These are phyloP conservation scores for Nylanderia fulva DNA, from an alignment of 1,140 invertebrate species.

Conservation along the genomic window DNA sequence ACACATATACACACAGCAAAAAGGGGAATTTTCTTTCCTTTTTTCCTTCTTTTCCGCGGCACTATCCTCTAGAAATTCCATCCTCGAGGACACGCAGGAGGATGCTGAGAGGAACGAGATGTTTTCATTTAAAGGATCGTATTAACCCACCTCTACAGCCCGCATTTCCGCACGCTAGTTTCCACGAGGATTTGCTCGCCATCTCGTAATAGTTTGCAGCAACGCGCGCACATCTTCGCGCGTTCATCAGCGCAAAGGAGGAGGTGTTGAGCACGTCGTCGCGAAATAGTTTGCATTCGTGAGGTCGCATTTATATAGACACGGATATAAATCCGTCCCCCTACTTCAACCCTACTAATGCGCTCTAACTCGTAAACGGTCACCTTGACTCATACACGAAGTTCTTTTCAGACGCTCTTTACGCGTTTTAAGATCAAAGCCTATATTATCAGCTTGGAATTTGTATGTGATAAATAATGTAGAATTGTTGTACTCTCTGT, in stretches of 20 bases:
- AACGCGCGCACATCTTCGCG: background rate
- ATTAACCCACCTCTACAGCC: conserved; percentile 5
- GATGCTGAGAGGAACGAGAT: conserved; percentile 37
- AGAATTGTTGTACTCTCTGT: background rate
- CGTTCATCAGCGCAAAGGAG: conserved; percentile 43
- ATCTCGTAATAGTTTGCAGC: conserved; percentile 68
- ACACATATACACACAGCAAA: too few relatives aligned
- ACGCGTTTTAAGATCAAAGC: conserved; percentile 1
- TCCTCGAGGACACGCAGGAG: conserved; percentile 37
- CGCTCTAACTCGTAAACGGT: conserved; percentile 30
- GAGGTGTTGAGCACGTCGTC: conserved; percentile 26
- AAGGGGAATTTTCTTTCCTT: conserved; percentile 25
- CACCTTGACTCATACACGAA: background rate
- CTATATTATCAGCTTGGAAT: background rate
- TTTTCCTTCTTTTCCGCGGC: background rate
- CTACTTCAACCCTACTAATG: conserved; percentile 13
- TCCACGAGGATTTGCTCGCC: conserved; percentile 65
- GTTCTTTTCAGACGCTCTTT: conserved; percentile 5
- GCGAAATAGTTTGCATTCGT: conserved; percentile 53
- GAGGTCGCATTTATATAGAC: conserved; percentile 37
- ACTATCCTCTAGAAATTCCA: conserved; percentile 14
- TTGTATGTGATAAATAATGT: conserved; percentile 3
- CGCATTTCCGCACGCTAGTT: conserved; percentile 55
- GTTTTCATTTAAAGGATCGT: conserved; percentile 64
- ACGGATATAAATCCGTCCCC: conserved; percentile 24